Base-by-base conservation (phyloP, 2,797 vertebrate genomes). In the Avahi laniger region DNA sequence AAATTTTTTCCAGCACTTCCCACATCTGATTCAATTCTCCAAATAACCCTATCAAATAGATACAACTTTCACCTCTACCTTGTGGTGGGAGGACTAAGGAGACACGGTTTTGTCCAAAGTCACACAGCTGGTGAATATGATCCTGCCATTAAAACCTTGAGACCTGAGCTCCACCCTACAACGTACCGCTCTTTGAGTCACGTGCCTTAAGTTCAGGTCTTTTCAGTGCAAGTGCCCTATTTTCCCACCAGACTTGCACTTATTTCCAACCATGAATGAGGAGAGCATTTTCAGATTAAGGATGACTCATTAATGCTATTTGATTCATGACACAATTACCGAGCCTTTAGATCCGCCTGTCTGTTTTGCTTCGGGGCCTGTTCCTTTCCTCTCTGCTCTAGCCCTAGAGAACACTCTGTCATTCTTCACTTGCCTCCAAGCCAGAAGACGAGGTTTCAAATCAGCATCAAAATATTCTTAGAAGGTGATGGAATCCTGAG, bases 261-360 rank as follows among this genome's bases (percentile, higher is more conserved):
- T 93, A 8, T 91, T 22, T 92, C 61, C 80, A 83, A 7, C 41
- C 59, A 48, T 84, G 54, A 80, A 67, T 54, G 83, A 84, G 73
- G 85, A 95, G 70, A 69, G 15, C 28, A 9, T 85, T 95, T 96
- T 92, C 65, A 83, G 59, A 84, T 90, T 87, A 87, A 80, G 84
- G 87, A 59, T 88, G 93, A 96, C 48, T 94, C 90, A 69, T 92
- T 94, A 91, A 93, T 72, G 57, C 50, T 65, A 2, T 75, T 48
- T 89, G 81, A 86, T 63, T 91, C 76, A 81, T 86, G 87, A 57
- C 1, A 2, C 73, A 88, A 76, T 96, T 70, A 91, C 80, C 0
- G 6, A 73, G 90, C 35, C 84, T 90, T 90, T 69, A 33, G 41
- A 86, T 85, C 73, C 54, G 61, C 72, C 24, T 85, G 61, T 48